phyloP scores from a whole-genome alignment of 2,888 invertebrate species.

The Vesta saturnalis region DNA sequence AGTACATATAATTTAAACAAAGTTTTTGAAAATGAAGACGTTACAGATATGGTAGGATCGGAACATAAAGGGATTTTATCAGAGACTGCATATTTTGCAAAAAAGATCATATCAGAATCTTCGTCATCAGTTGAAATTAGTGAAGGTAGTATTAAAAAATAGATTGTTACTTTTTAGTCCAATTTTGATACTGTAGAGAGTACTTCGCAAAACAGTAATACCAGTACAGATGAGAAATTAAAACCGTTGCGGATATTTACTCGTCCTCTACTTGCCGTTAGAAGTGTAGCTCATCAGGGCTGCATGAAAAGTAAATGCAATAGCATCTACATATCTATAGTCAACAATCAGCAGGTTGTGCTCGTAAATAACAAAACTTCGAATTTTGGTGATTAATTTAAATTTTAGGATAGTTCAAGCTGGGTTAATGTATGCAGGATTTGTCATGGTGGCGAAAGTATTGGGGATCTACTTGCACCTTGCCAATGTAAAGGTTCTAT shows the following conservation, averaged over 20 bases:
- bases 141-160: too few relatives aligned
- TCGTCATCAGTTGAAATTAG: slow-evolving; percentile 46
- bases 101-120: slow-evolving; percentile 46
- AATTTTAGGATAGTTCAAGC: slow-evolving; percentile 39
- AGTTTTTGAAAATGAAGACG: not conserved
- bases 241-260: slow-evolving; percentile 45
- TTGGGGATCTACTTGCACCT: slow-evolving; percentile 63
- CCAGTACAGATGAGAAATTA: slow-evolving; percentile 15
- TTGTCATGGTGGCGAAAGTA: slow-evolving; percentile 61
- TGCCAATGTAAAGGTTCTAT: slow-evolving; percentile 67
- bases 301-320: slow-evolving; percentile 50
- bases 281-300: slow-evolving; percentile 54
- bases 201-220: not conserved
- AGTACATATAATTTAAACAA: slow-evolving; percentile 1
- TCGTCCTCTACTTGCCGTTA: slow-evolving; percentile 53
- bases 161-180: not conserved
- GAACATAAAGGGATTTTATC: slow-evolving; percentile 46
- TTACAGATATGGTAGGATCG: not conserved
- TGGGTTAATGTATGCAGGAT: slow-evolving; percentile 57
- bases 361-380: too few relatives aligned
- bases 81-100: slow-evolving; percentile 51
- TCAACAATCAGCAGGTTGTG: slow-evolving; percentile 51
- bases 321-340: slow-evolving; percentile 51
- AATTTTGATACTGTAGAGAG: not conserved
- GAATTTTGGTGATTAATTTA: not conserved